phyloP scores from a whole-genome alignment of 2,888 invertebrate species.

The Apotomis capreana region DNA sequence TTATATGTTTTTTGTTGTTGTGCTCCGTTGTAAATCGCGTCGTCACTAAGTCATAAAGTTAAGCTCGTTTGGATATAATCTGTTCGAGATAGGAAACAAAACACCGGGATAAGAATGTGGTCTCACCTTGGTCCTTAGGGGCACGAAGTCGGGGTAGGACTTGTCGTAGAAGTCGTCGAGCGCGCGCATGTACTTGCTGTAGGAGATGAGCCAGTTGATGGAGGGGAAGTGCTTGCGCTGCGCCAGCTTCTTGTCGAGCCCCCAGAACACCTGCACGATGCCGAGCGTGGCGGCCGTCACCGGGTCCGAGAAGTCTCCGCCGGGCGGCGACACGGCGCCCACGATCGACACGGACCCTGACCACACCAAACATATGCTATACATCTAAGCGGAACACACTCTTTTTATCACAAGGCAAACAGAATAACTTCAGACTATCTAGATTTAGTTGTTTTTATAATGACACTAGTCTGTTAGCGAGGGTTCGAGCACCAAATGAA shows the following conservation, averaged over 20 bases:
- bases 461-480: too few species aligned
- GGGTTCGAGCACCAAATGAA: too few species aligned
- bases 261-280: constrained; percentile 99
- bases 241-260: constrained; percentile 98
- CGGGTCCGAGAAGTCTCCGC: constrained; percentile 99
- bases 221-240: constrained; percentile 99
- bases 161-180: constrained; percentile 99
- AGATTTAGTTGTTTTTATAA: too few species aligned
- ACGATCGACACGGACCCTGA: constrained; percentile 98
- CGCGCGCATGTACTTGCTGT: constrained; percentile 99
- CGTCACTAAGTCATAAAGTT: too few species aligned
- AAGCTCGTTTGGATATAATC: too few species aligned
- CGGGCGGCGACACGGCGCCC: constrained; percentile 99
- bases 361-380: too few species aligned
- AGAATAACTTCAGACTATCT: too few species aligned
- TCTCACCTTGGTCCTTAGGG: constrained; percentile 95
- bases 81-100: too few species aligned
- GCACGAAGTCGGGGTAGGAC: constrained; percentile 98
- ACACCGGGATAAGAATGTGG: background rate
- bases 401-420: too few species aligned
- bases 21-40: too few species aligned
- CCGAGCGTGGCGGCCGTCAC: constrained; percentile 99
- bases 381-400: too few species aligned
- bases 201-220: constrained; percentile 99
- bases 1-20: too few species aligned